Base-by-base conservation (phyloP, 2,888 invertebrate genomes). In the Anodontia alba region DNA sequence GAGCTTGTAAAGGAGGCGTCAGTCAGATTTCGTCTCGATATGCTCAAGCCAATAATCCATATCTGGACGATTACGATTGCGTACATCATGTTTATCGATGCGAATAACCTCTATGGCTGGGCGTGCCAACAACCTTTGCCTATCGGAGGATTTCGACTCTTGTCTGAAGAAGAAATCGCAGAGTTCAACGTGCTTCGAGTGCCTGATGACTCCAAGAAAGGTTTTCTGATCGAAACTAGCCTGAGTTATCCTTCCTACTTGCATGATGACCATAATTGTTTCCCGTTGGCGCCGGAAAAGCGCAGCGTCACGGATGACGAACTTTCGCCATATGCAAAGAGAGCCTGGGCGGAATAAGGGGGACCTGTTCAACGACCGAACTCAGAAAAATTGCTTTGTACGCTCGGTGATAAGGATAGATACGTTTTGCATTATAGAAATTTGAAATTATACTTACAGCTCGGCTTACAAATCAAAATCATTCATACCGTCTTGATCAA, bases 181-280 rank as follows among this genome's bases (percentile, higher is more conserved):
- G 2, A 7, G 1, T 31, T 72, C 17, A 23, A 69, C 29, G 90
- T 80, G 68, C 80, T 51, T 62, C 54, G 49, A 36, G 79, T n/a
- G 42, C 31, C 62, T 2, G 51, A 69, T 15, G 69, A 69, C n/a
- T n/a, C 23, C 8, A 36, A 72, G 15, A 78, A 66, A 15, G 76
- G 94, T 0, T 94, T 93, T 77, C 91, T 95, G 54, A 84, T 95
- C 3, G 94, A 95, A 84, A 94, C 95, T 12, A 95, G 95, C 82
- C 76, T 95, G 43, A 88, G 92, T 49, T 95, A 95, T 87, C 94
- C 95, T 1, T n/a, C 86, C 26, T 73, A 90, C 7, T 72, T 94
- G 43, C 94, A 95, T 78, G 90, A 92, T 36, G 43, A 62, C 1
- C 95, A 92, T 68, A 89, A 90, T 80, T 91, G 92, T 79, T 90